Conservation (phyloP, 2,113 vertebrate species). For the Onychostoma macrolepis region DNA sequence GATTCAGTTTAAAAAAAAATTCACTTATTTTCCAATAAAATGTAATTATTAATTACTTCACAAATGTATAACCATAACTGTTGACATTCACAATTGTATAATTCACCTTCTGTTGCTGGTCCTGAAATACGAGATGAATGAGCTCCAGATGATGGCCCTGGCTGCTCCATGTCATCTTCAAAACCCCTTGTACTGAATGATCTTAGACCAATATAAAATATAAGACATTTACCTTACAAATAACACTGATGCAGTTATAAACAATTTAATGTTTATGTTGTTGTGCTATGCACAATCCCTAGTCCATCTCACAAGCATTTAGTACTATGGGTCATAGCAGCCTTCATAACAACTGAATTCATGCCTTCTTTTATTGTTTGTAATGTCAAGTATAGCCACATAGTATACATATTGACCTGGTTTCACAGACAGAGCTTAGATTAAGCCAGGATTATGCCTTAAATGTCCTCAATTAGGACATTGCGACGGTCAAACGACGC, state of each 20-base stretch:
- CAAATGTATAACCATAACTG: background rate
- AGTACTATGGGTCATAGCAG: too few relatives aligned
- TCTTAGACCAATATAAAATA: background rate
- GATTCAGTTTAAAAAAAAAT: too few relatives aligned
- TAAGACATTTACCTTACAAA: background rate
- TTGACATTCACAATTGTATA: background rate
- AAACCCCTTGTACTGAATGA: background rate
- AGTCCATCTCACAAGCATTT: background rate
- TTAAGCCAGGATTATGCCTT: too few relatives aligned
- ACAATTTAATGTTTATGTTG: background rate
- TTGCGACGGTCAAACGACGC: too few relatives aligned
- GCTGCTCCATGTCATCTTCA: background rate
- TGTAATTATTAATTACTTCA: background rate
- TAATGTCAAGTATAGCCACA: background rate
- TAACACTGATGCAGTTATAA: background rate
- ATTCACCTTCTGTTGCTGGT: conserved; percentile 2
- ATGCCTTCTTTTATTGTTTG: background rate
- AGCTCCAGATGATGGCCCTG: background rate
- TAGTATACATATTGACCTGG: too few relatives aligned
- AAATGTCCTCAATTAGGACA: too few relatives aligned
- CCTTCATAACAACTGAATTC: background rate
- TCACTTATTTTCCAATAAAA: background rate
- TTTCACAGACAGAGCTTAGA: too few relatives aligned
- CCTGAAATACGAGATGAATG: background rate
- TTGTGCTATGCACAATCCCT: background rate